Evolutionary conservation across 1,140 invertebrate species (phyloP), one percentile per base, ranked within the genome.

Genomic region (Heliconius hewitsoni): DNA sequence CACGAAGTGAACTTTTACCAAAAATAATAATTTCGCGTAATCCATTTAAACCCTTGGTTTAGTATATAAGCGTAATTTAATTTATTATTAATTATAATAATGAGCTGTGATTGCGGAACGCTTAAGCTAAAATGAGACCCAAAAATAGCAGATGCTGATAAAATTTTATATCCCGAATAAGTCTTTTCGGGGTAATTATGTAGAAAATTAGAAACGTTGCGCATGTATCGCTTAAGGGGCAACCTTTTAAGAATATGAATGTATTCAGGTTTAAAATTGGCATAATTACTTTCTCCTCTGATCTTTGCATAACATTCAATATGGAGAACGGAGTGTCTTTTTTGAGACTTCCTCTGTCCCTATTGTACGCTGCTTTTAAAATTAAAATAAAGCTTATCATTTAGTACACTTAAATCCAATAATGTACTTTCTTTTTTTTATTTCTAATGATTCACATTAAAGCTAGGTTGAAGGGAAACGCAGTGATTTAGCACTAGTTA

Each of bases 31-130:
- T 30, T 66, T 66, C 11, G 13, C 30, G 11, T 16, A 66, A 66
- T 66, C 27, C 60, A 30, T 66, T 34, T 42, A 71, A 46, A 52
- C 37, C 74, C 73, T 72, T 70, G 78, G 50, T 75, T 79, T 75
- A 34, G 75, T 52, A 76, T 79, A 57, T 71, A 80, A 75, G 74
- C 50, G 16, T 80, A 72, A 80, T 80, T 80, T 76, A 80, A 76
- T 73, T 50, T 80, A 73, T 76, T 70, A 80, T 80, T 80, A 80
- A 80, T 80, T 80, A 76, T 76, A 57, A 76, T 80, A 76, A 80
- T 75, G 74, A 72, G 46, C 70, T 74, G 55, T 50, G 78, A 80
- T 60, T 80, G 73, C 70, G 70, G 19, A 72, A 74, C 78, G 73
- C 30, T 66, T 30, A 30, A 66, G 27, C 60, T 16, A 66, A 66